Evolutionary conservation across 2,888 invertebrate species (phyloP), one percentile per base, ranked within the genome.

Genomic region (Lasioglossum calceatum): DNA sequence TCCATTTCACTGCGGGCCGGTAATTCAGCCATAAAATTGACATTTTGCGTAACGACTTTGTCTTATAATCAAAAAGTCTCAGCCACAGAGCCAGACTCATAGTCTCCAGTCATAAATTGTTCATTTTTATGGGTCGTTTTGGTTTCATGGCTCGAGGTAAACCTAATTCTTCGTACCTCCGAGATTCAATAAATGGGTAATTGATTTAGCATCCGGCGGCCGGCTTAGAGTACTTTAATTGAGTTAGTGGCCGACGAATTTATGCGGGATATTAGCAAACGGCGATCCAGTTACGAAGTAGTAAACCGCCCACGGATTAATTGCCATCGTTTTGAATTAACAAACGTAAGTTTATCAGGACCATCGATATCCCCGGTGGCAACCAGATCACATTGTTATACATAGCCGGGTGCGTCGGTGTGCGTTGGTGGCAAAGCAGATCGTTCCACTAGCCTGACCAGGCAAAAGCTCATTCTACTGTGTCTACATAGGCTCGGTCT

Each of bases 171-270:
- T 67, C 36, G 67, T 32, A 4, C 16, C 36, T 2, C 67, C 36
- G 67, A 32, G 36, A 32, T 14, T 32, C 67, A 19, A 23, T 85
- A 64, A 73, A 79, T 84, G 27, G 23, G 44, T 79, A 73, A 85
- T 83, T 85, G 76, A 83, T 80, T 76, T n/a, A 61, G 58, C 42
- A 47, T 19, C 77, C 47, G 72, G 8, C 72, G 16, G n/a, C 14
- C 8, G 19, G 64, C 50, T 81, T 44, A 54, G 39, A 36, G 61
- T 47, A n/a, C 61, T 19, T 64, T 84, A 84, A 84, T 77, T 27
- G 77, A 73, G 67, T 84, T 77, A 64, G 67, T 12, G 72, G 44
- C 67, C 54, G 36, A 47, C 39, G 73, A 84, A 84, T 84, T 81
- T 77, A 81, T 47, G 81, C 42, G 32, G 16, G 70, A 76, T 39